A percentile compares a stretch with the other conserved stretches of the same genome.
These are phyloP conservation scores for Halictus ligatus DNA, from an alignment of 2,888 invertebrate species.

Conservation along the genomic window DNA sequence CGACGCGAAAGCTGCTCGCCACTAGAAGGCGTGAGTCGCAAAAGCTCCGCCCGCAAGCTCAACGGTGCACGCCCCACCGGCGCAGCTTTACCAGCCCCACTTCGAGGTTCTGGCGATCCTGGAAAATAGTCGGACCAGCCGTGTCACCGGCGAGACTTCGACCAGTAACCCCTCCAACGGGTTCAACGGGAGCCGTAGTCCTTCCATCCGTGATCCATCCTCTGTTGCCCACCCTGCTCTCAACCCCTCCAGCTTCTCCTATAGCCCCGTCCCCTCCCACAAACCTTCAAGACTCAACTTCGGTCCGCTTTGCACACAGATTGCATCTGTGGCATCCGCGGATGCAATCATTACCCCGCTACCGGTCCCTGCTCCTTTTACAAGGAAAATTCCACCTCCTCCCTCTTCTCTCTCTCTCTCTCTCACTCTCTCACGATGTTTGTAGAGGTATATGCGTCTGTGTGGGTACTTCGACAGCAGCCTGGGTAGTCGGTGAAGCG, in stretches of 20 bases:
- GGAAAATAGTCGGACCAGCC: conserved; percentile 66
- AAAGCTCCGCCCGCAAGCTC: conserved; percentile 83
- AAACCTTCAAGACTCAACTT: conserved; percentile 67
- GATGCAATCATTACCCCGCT: conserved; percentile 78
- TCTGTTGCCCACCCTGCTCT: conserved; percentile 26
- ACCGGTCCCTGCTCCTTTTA: conserved; percentile 52
- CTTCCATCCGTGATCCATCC: conserved; percentile 62
- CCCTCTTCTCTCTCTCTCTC: background rate
- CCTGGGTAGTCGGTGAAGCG: conserved; percentile 10
- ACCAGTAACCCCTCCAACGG: conserved; percentile 59
- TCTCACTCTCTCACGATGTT: background rate
- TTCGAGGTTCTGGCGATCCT: conserved; percentile 54
- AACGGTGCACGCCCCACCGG: conserved; percentile 75
- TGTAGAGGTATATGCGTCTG: background rate
- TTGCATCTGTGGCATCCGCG: conserved; percentile 77
- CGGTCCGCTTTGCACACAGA: conserved; percentile 80
- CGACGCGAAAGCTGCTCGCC: conserved; percentile 57
- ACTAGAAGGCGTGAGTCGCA: conserved; percentile 75
- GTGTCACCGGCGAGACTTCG: conserved; percentile 62
- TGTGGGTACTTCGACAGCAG: conserved; percentile 1
- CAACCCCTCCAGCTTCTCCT: conserved; percentile 30
- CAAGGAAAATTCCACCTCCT: background rate
- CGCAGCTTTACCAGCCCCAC: conserved; percentile 63
- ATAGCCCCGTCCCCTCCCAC: conserved; percentile 3
- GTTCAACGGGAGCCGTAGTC: conserved; percentile 59